Base-by-base conservation (phyloP, 2,113 vertebrate genomes). In the Suncus etruscus region DNA sequence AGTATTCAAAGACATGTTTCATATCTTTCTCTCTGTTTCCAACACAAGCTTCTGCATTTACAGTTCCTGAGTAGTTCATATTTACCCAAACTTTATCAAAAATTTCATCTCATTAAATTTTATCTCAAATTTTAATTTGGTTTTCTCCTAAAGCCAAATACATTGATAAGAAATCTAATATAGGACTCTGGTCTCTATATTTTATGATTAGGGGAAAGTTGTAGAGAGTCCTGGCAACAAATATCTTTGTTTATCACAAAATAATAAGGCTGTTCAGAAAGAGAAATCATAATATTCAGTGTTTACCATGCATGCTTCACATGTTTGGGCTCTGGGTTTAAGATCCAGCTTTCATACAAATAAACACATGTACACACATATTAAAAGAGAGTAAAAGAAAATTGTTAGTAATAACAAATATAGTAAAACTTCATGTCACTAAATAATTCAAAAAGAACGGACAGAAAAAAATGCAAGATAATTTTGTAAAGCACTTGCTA, bases 371-470 rank as follows among this genome's bases (percentile, higher is more conserved):
- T 20, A 61, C 58, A 61, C 58, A 61, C 58, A 61, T 6, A 58
- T 14, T 16, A 18, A 61, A 20, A 20, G 58, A 20, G 2, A 22
- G 16, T 61, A 5, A 61, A 20, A 22, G 18, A 22, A 20, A 61
- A 16, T 3, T 20, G 32, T 54, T 74, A 70, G 61, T 65, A 69
- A 89, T 82, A 82, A 82, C 31, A 72, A 39, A 91, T 51, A 92
- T 16, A 87, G 72, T 72, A 32, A 32, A 65, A 70, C 84, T 22
- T 6, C 10, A 54, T 47, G 18, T 32, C 45, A 69, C 63, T 8
- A 10, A 15, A 14, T n/a, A 20, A 78, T 39, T 54, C 50, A 66
- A 39, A 3, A 50, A 72, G 12, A 11, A 1, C 22, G 50, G n/a
- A 16, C 6, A 45, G 79, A n/a, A 8, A 29, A 27, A 76, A 29